A percentile compares a stretch with the other conserved stretches of the same genome.
phyloP scores from a whole-genome alignment of 2,888 invertebrate species.

The Tetheella fluctuosa region DNA sequence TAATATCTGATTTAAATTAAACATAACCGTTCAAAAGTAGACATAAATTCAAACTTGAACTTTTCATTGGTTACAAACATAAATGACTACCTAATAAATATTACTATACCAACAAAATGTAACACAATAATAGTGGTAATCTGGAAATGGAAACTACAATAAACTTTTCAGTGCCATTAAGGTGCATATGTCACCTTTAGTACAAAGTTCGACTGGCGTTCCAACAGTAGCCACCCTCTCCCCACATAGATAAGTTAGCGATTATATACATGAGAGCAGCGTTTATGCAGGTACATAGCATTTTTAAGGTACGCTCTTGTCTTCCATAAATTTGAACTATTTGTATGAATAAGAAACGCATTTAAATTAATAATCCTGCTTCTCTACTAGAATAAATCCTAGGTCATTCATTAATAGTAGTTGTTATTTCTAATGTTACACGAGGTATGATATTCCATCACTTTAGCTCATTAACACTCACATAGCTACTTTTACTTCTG shows the following conservation, averaged over 20 bases:
- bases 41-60: too few relatives aligned
- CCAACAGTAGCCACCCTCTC: slow-evolving; percentile 22
- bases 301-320: not conserved
- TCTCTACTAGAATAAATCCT: too few relatives aligned
- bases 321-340: too few relatives aligned
- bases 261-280: slow-evolving; percentile 15
- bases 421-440: too few relatives aligned
- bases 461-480: too few relatives aligned
- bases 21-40: too few relatives aligned
- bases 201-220: slow-evolving; percentile 42
- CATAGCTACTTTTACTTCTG: too few relatives aligned
- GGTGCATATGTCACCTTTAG: slow-evolving; percentile 56
- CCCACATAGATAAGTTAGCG: slow-evolving; percentile 21
- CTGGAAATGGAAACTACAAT: slow-evolving; percentile 42
- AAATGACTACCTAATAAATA: not conserved
- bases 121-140: slow-evolving; percentile 23
- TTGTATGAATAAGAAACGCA: too few relatives aligned
- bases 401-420: too few relatives aligned
- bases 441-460: too few relatives aligned
- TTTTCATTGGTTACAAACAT: not conserved
- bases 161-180: slow-evolving; percentile 40
- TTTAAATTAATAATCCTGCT: too few relatives aligned
- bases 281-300: not conserved
- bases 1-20: too few relatives aligned
- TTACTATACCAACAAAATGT: not conserved